phyloP scores from a whole-genome alignment of 2,113 vertebrate species.

The Ceyx cyanopectus region DNA sequence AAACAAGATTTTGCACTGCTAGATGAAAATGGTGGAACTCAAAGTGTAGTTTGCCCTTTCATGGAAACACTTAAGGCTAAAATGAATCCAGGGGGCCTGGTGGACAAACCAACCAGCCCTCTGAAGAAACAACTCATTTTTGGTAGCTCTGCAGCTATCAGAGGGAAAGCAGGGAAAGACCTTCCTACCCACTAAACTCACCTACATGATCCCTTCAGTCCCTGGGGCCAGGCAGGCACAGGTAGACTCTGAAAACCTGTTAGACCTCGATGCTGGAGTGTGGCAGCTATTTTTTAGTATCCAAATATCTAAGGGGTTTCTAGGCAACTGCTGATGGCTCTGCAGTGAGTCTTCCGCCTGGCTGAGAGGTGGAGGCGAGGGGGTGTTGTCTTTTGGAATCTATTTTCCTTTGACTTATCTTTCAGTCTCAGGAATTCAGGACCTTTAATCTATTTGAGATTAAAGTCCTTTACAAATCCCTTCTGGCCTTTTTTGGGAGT shows the following conservation, averaged over 20 bases:
- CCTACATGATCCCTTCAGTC: background rate
- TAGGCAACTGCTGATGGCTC: background rate
- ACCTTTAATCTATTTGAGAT: slow-evolving; percentile 70
- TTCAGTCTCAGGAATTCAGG: slow-evolving; percentile 64
- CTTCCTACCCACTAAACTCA: background rate
- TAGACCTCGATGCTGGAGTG: background rate
- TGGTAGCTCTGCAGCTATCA: background rate
- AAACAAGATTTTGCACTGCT: background rate
- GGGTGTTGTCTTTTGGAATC: slow-evolving; percentile 61
- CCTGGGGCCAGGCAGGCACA: background rate
- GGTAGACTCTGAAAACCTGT: background rate
- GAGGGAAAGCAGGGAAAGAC: background rate
- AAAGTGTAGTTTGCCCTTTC: background rate
- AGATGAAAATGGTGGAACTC: background rate
- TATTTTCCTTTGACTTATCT: slow-evolving; percentile 67
- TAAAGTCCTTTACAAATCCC: slow-evolving; percentile 66
- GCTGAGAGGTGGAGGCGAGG: background rate
- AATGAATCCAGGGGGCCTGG: fast-evolving
- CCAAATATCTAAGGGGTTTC: background rate
- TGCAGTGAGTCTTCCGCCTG: background rate
- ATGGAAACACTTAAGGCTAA: background rate
- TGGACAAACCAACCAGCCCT: background rate
- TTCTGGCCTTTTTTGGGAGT: slow-evolving; percentile 53
- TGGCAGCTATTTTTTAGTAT: background rate
- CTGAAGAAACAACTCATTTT: background rate